Evolutionary conservation across 2,797 vertebrate species (phyloP).

Genomic region (Sebastes cheni): DNA sequence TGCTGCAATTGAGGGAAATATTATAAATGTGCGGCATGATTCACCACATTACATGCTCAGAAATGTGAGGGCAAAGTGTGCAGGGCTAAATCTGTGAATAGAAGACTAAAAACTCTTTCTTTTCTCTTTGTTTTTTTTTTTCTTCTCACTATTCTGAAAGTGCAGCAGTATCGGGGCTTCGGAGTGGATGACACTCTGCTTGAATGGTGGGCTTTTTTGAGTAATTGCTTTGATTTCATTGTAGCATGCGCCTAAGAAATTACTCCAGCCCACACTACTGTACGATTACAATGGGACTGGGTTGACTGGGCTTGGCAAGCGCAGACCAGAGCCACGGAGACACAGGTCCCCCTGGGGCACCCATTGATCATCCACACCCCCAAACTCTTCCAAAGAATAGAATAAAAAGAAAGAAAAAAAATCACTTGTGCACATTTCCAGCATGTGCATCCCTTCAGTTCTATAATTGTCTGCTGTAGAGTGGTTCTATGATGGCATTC

Average conservation of each 20-base stretch:
- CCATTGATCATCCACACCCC: slow-evolving; percentile 29
- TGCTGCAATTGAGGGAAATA: slow-evolving; percentile 18
- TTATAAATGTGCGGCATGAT: slow-evolving; percentile 14
- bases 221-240: slow-evolving; percentile 64
- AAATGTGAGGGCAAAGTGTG: slow-evolving; percentile 9
- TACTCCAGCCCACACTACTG: slow-evolving; percentile 30
- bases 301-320: slow-evolving; percentile 41
- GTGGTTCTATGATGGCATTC: not conserved
- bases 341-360: slow-evolving; percentile 44
- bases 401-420: not conserved
- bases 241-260: slow-evolving; percentile 45
- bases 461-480: not conserved
- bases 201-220: slow-evolving; percentile 44
- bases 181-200: slow-evolving; percentile 21
- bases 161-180: slow-evolving; percentile 14
- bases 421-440: not conserved
- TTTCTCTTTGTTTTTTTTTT: not conserved
- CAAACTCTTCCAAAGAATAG: not conserved
- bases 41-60: not conserved
- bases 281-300: slow-evolving; percentile 45
- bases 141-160: slow-evolving; percentile 5
- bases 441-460: not conserved
- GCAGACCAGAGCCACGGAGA: slow-evolving; percentile 33
- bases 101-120: not conserved
- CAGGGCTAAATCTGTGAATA: not conserved